phyloP scores from a whole-genome alignment of 2,797 vertebrate genomes.

The Anableps anableps region DNA sequence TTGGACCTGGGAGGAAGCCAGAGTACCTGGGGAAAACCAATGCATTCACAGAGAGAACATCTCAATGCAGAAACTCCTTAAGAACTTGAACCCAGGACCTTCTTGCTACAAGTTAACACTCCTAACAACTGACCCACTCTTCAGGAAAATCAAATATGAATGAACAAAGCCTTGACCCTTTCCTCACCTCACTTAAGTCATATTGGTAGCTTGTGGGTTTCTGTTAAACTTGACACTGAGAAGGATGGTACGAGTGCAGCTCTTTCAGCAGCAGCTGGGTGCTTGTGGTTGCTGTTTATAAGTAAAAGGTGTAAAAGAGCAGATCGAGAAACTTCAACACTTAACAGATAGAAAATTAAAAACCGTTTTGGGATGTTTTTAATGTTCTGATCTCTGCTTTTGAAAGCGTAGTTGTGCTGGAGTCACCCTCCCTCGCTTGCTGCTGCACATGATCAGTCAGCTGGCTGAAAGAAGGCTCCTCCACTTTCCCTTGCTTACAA shows the following conservation, averaged over 20 bases:
- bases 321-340: background rate
- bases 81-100: background rate
- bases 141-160: background rate
- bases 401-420: background rate
- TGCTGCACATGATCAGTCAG: background rate
- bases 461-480: background rate
- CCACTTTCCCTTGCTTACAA: background rate
- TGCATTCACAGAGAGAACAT: background rate
- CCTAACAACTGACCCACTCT: background rate
- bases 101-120: background rate
- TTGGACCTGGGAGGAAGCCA: background rate
- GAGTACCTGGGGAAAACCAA: background rate
- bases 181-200: background rate
- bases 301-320: background rate
- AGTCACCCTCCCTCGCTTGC: background rate
- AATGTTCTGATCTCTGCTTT: background rate
- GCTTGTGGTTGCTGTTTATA: background rate
- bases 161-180: background rate
- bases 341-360: background rate
- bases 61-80: background rate
- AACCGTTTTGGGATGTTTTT: background rate
- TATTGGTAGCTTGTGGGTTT: background rate
- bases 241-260: background rate
- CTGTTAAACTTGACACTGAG: background rate
- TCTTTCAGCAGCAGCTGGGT: background rate